Percentiles rank a stretch among this genome's conserved stretches.
Evolutionary conservation across 2,113 vertebrate genomes (phyloP).

Genomic region (Antennarius striatus): DNA sequence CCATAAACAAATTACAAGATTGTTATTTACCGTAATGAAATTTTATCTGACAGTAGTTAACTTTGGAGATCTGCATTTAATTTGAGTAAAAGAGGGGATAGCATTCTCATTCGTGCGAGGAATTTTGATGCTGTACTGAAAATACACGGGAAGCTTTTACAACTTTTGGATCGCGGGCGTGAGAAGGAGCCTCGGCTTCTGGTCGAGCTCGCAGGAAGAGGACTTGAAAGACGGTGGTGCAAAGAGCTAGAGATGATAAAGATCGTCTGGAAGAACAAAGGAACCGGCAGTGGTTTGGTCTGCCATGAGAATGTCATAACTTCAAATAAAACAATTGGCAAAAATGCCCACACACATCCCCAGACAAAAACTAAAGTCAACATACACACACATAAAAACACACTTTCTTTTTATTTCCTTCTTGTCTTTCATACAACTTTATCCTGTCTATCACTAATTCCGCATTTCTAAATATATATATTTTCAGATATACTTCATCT

Average conservation of each 20-base stretch:
- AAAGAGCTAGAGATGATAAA: conserved; percentile 52
- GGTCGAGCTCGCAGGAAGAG: neutral
- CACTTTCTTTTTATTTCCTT: conserved; percentile 33
- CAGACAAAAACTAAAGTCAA: neutral
- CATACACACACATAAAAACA: conserved; percentile 27
- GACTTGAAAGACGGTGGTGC: conserved; percentile 9
- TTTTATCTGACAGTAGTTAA: conserved; percentile 19
- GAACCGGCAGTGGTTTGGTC: conserved; percentile 38
- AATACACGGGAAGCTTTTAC: neutral
- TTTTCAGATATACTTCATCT: conserved; percentile 40
- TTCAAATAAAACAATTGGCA: conserved; percentile 56
- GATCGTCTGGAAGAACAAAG: conserved; percentile 59
- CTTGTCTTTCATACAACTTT: conserved; percentile 37
- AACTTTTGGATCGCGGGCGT: neutral
- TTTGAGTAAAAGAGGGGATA: conserved; percentile 14
- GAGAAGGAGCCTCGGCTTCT: neutral
- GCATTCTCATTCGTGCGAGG: neutral
- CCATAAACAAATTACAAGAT: conserved; percentile 50
- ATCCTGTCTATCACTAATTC: conserved; percentile 37
- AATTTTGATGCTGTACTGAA: conserved; percentile 13
- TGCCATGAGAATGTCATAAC: conserved; percentile 62
- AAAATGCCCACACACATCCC: conserved; percentile 26
- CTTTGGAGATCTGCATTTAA: conserved; percentile 22
- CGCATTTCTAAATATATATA: conserved; percentile 39
- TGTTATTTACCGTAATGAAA: conserved; percentile 38